Conservation (phyloP, 2,797 vertebrate genomes). For the Lacerta bilineata region DNA sequence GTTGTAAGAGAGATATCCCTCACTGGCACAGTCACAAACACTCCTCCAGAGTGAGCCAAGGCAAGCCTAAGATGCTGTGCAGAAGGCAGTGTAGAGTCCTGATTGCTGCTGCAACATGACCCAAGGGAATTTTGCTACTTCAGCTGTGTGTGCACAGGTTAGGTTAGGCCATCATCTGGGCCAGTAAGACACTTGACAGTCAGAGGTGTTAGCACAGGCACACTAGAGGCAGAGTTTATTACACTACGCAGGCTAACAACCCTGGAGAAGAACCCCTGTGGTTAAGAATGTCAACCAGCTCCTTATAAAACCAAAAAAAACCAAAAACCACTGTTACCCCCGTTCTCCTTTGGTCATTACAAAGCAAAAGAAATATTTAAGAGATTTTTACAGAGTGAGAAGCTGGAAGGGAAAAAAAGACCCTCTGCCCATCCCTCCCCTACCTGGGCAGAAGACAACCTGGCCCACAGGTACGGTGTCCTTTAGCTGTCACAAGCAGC, state of each 20-base stretch:
- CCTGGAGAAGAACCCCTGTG: slow-evolving; percentile 79
- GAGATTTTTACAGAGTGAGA: slow-evolving; percentile 79
- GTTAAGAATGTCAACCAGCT: slow-evolving; percentile 79
- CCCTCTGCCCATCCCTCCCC: slow-evolving; percentile 56
- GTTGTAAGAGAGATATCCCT: background rate
- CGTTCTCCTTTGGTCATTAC: slow-evolving; percentile 94
- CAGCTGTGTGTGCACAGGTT: background rate
- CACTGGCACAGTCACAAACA: background rate
- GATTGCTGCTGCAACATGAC: background rate
- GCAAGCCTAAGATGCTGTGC: background rate
- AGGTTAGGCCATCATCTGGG: slow-evolving; percentile 42
- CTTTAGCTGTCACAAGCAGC: slow-evolving; percentile 63
- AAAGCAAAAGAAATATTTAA: slow-evolving; percentile 85
- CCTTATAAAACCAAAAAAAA: slow-evolving; percentile 82
- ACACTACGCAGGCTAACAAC: slow-evolving; percentile 87
- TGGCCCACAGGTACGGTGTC: slow-evolving; percentile 65
- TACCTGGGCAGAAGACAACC: slow-evolving; percentile 71
- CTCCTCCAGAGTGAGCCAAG: background rate
- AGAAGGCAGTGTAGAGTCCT: background rate
- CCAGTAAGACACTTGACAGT: slow-evolving; percentile 84
- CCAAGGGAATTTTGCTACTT: background rate
- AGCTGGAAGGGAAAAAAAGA: slow-evolving; percentile 69
- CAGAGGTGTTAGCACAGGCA: slow-evolving; percentile 90
- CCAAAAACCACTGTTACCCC: slow-evolving; percentile 79
- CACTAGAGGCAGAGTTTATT: slow-evolving; percentile 94